A percentile compares a stretch with the other conserved stretches of the same genome.
Conservation (phyloP, 2,113 vertebrate species). For the Apodemus sylvaticus region DNA sequence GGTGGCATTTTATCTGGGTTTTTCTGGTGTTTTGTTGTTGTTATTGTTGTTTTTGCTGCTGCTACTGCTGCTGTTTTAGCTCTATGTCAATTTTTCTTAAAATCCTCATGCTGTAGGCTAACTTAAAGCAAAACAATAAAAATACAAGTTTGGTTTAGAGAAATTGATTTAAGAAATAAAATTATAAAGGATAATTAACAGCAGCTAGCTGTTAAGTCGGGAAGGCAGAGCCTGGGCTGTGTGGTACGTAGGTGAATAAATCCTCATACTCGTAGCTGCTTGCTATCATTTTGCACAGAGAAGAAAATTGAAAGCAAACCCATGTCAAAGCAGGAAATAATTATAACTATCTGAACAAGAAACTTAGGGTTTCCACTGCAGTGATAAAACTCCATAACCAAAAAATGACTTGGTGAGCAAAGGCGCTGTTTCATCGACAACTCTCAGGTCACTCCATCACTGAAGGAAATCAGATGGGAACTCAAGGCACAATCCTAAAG, state of each 20-base stretch:
- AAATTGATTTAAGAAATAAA: conserved; percentile 33
- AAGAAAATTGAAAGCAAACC: not conserved
- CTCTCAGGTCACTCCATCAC: not conserved
- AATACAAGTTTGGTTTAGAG: not conserved
- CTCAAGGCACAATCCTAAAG: not conserved
- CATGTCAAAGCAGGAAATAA: not conserved
- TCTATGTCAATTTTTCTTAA: not conserved
- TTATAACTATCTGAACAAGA: not conserved
- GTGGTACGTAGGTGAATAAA: not conserved
- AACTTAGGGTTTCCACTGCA: not conserved
- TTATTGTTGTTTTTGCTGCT: not conserved
- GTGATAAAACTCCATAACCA: not conserved
- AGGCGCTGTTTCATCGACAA: not conserved
- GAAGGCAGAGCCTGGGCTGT: not conserved
- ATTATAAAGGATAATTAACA: not conserved
- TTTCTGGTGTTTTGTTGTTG: not conserved
- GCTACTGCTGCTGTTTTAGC: not conserved
- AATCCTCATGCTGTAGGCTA: not conserved
- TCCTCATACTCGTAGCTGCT: not conserved
- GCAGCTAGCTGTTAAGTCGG: not conserved
- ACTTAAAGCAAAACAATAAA: not conserved
- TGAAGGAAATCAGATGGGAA: not conserved
- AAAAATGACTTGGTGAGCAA: not conserved
- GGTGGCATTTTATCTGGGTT: not conserved
- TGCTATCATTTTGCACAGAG: not conserved